These are phyloP conservation scores for Stenodema calcarata DNA, from an alignment of 2,888 invertebrate genomes.

Conservation along the genomic window DNA sequence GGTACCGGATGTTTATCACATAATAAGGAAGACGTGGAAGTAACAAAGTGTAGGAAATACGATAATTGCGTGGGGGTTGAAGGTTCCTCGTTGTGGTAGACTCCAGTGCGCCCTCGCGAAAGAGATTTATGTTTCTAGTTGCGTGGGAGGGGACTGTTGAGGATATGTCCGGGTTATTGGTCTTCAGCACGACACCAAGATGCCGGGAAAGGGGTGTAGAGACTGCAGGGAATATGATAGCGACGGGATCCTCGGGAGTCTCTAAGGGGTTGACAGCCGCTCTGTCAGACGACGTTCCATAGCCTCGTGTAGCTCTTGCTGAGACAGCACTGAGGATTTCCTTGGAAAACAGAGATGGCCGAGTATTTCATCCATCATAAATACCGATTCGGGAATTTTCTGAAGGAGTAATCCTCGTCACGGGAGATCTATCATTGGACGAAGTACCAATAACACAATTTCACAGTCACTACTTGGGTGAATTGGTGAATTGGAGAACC, in stretches of 20 bases:
- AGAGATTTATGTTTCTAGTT: constrained; percentile 27
- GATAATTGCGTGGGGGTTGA: constrained; percentile 38
- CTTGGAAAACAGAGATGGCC: neutral
- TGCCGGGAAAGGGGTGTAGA: neutral
- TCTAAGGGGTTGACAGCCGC: neutral
- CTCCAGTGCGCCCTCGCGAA: neutral
- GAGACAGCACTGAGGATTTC: neutral
- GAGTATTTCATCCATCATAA: neutral
- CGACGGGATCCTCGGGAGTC: too few species aligned
- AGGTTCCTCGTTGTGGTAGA: neutral
- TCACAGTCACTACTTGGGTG: too few species aligned
- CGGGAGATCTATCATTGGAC: too few species aligned
- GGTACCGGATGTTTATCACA: constrained; percentile 42
- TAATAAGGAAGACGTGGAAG: constrained; percentile 44
- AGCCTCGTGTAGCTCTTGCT: neutral
- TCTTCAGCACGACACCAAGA: constrained; percentile 19
- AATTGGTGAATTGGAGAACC: too few species aligned
- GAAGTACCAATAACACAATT: too few species aligned
- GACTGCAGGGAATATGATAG: neutral
- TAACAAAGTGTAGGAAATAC: constrained; percentile 43
- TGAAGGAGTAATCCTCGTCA: neutral
- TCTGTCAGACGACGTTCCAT: neutral
- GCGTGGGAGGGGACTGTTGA: neutral
- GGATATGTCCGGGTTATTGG: constrained; percentile 19
- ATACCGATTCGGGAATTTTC: neutral